Conservation (phyloP, 1,140 invertebrate species). For the Cotesia typhae region DNA sequence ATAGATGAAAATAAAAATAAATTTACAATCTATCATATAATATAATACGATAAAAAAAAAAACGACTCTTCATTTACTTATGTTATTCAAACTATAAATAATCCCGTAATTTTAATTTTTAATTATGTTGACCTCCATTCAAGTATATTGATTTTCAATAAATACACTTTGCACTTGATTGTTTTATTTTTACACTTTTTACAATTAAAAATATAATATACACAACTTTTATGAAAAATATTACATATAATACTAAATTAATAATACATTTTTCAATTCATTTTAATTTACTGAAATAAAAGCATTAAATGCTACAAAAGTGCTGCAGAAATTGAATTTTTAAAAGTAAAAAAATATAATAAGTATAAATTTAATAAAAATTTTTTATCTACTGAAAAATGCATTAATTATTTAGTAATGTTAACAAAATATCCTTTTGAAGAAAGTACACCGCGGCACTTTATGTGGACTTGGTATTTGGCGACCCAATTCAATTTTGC, state of each 20-base stretch:
- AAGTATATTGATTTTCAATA: background rate
- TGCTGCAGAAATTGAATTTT: no score
- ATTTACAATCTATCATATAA: background rate
- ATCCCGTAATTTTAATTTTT: no score
- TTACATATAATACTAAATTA: no score
- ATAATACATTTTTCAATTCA: no score
- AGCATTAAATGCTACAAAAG: no score
- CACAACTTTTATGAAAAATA: no score
- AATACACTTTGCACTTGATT: no score
- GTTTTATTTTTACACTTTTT: no score
- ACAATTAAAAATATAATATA: no score
- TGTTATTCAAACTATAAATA: no score
- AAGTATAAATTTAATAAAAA: background rate
- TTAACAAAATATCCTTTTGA: constrained; percentile 82
- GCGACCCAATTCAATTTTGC: constrained; percentile 75
- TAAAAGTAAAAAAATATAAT: background rate
- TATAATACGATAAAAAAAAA: background rate
- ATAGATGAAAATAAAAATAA: constrained; percentile 1
- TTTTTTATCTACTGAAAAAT: constrained; percentile 4
- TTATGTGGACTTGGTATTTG: constrained; percentile 87
- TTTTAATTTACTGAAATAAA: no score
- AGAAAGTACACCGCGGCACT: constrained; percentile 87
- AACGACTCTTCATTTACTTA: background rate
- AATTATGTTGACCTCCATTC: background rate
- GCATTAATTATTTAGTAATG: constrained; percentile 44